Base-by-base conservation (phyloP, 2,113 vertebrate genomes). In the Plecturocebus donacophilus region DNA sequence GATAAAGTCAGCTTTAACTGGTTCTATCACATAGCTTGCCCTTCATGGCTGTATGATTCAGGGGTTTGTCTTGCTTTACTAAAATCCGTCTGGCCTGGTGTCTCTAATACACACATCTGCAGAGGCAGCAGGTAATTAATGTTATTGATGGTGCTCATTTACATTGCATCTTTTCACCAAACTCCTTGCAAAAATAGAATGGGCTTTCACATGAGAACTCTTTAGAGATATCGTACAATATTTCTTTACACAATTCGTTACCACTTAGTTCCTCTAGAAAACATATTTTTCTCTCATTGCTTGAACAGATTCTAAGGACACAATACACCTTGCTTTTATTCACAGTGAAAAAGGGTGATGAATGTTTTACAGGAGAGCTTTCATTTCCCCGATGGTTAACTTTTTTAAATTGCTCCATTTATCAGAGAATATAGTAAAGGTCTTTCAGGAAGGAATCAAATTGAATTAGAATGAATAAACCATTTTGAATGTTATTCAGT, bases 371-470 rank as follows among this genome's bases (percentile, higher is more conserved):
- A 96, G n/a, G 25, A 19, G 80, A 81, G 8, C 11, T 79, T 92
- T 81, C 49, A 66, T 58, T 16, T 75, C 17, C 10, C 0, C 13
- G 0, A 84, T 38, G n/a, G 52, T 90, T 94, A 82, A 66, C 19
- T 68, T 81, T 71, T 97, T 76, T 90, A 25, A 96, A 92, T 58
- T 94, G 56, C 5, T 77, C 47, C 40, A 2, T 89, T 93, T 96
- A 38, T 93, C 56, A 71, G 10, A 19, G 27, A 87, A 76, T 40
- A 82, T 16, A 88, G 25, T 38, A 80, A 94, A 94, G n/a, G 2
- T 49, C 47, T 90, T 95, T 91, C 73, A 81, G 35, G 38, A 85
- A 94, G 40, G 5, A 94, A 90, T 89, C 38, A 87, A 45, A 80
- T 35, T 52, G n/a, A 58, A 83, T 88, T 94, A 87, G 12, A 27